Base-by-base conservation (phyloP, 2,888 invertebrate genomes). In the Dascillus cervinus region DNA sequence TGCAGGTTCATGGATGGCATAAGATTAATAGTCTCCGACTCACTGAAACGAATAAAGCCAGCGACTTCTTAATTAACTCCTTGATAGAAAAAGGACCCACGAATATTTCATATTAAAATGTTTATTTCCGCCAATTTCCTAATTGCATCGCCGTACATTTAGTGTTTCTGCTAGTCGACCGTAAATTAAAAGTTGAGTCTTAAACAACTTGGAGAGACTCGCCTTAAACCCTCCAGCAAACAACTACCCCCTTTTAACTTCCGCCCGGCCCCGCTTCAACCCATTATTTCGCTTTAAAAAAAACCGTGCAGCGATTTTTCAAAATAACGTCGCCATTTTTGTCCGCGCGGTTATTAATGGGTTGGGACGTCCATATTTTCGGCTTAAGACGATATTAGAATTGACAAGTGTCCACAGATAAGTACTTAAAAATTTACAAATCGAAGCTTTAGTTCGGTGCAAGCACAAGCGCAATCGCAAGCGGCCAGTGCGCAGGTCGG, bases 391-490 rank as follows among this genome's bases (percentile, higher is more conserved):
- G 30, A 37, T 29, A 15, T 26, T 26, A 15, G 14, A 26, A 26
- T 26, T 26, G 26, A 12, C 13, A 26, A 11, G 17, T 15, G 17
- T 15, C 14, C 17, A 26, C 12, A 26, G 17, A 26, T 14, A 8
- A 8, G 4, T 13, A 10, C 13, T 13, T 25, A 25, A 12, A 25
- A 59, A 58, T 61, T 61, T 59, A 55, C 58, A 57, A 60, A 61
- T 62, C 61, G 61, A 62, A 60, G 54, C 46, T 53, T 55, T 53
- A 56, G 56, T 52, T 50, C 36, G 46, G 43, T 46, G 42, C 44
- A 53, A 49, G 69, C 72, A 60, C 63, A 71, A 53, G 69, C 72
- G 54, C 67, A 71, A 45, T 69, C 67, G 41, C 52, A 66, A 39
- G 52, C 49, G 54, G 61, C 67, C 41, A 48, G 57, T 59, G 62